A percentile compares a stretch with the other conserved stretches of the same genome.
Conservation (phyloP, 1,140 invertebrate species). For the Glomeris maerens region DNA sequence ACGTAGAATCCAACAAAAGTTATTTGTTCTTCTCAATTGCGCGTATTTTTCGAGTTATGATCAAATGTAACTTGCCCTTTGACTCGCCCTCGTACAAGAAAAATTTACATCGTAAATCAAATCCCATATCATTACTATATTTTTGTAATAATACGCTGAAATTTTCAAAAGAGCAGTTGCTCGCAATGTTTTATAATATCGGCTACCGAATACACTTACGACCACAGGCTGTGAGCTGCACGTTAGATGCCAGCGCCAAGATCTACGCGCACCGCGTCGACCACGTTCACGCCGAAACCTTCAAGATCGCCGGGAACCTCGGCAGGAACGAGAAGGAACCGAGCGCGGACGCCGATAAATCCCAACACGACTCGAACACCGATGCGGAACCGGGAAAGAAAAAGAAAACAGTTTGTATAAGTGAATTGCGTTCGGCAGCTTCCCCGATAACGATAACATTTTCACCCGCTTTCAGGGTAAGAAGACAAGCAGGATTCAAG, state of each 20-base stretch:
- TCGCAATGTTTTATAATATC: background rate
- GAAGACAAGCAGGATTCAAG: too few relatives aligned
- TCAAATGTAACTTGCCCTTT: background rate
- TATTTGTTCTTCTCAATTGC: too few relatives aligned
- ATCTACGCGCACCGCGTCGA: slow-evolving; percentile 70
- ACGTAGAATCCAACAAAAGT: too few relatives aligned
- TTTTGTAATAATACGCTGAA: background rate
- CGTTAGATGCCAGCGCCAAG: slow-evolving; percentile 64
- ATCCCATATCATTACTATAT: background rate
- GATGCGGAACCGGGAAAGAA: slow-evolving; percentile 18
- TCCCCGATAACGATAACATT: too few relatives aligned
- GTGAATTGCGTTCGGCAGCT: too few relatives aligned
- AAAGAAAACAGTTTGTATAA: slow-evolving; percentile 1
- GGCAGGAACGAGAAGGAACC: slow-evolving; percentile 27
- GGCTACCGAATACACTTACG: too few relatives aligned
- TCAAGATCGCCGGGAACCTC: slow-evolving; percentile 55
- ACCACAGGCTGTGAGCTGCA: slow-evolving; percentile 56
- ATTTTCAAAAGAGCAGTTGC: slow-evolving; percentile 3
- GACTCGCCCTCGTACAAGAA: background rate
- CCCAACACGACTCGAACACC: slow-evolving; percentile 30
- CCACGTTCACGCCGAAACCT: slow-evolving; percentile 53
- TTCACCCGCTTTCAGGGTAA: too few relatives aligned
- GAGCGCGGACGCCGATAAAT: slow-evolving; percentile 35
- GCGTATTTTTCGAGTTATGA: background rate
- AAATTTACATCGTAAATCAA: background rate